A percentile compares a stretch with the other conserved stretches of the same genome.
These are phyloP conservation scores for Augochlorella aurata DNA, from an alignment of 2,888 invertebrate genomes.

Conservation along the genomic window DNA sequence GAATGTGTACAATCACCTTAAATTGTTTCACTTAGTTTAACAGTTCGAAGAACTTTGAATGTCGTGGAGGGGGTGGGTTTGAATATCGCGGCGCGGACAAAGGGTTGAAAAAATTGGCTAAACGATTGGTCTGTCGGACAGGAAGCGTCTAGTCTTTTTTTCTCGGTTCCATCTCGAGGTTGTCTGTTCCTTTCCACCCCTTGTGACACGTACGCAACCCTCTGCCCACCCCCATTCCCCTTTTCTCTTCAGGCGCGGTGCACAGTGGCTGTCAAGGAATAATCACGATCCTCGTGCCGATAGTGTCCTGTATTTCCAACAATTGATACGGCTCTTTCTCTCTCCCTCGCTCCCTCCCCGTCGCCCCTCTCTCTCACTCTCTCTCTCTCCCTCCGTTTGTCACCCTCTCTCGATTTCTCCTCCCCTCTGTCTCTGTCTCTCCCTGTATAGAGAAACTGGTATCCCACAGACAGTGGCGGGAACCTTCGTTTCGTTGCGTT, in stretches of 20 bases:
- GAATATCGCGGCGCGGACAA: not conserved
- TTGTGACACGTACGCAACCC: constrained; percentile 32
- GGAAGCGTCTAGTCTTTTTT: constrained; percentile 4
- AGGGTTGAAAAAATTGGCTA: not conserved
- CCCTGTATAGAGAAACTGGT: constrained; percentile 41
- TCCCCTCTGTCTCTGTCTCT: constrained; percentile 21
- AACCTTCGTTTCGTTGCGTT: constrained; percentile 64
- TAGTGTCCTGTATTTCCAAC: constrained; percentile 71
- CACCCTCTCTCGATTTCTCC: not conserved
- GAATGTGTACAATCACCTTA: too few species aligned
- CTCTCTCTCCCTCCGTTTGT: not conserved
- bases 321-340: constrained; percentile 62
- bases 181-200: constrained; percentile 14
- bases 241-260: constrained; percentile 14
- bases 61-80: not conserved
- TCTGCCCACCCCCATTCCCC: constrained; percentile 4
- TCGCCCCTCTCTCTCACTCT: not conserved
- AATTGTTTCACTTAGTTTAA: too few species aligned
- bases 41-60: too few species aligned
- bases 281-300: constrained; percentile 68
- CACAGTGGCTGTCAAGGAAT: constrained; percentile 70
- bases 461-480: constrained; percentile 37
- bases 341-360: not conserved
- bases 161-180: constrained; percentile 11
- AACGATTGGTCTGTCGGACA: not conserved